phyloP scores from a whole-genome alignment of 2,797 vertebrate species.

The Setipinna tenuifilis region DNA sequence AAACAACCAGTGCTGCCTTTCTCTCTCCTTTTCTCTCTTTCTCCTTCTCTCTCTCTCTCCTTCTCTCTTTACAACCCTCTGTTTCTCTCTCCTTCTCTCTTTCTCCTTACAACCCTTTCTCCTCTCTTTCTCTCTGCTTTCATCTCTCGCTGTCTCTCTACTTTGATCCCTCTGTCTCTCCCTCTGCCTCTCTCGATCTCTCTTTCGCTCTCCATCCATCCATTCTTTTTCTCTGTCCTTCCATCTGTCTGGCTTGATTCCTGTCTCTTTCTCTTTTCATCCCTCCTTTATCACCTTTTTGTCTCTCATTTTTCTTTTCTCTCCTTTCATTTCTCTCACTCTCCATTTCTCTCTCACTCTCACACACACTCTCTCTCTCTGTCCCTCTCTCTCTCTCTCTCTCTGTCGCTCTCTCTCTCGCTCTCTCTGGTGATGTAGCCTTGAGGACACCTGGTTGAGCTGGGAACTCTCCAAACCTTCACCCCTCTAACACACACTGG shows the following conservation, averaged over 20 bases:
- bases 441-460: conserved; percentile 42
- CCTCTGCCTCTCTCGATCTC: neutral
- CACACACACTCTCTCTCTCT: neutral
- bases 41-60: neutral
- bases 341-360: neutral
- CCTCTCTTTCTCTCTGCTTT: no score
- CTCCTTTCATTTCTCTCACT: no score
- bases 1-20: neutral
- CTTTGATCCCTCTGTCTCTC: no score
- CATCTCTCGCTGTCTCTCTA: no score
- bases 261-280: neutral
- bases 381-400: neutral
- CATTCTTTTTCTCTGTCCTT: neutral
- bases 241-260: neutral
- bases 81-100: no score
- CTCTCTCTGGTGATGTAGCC: conserved; percentile 24
- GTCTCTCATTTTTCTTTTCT: neutral
- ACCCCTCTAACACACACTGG: neutral
- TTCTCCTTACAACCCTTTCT: no score
- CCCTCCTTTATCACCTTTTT: no score
- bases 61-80: no score
- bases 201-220: no score
- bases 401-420: neutral
- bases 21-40: neutral
- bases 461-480: conserved; percentile 25